Base-by-base conservation (phyloP, 1,140 invertebrate species). In the Zaprionus ornatus region DNA sequence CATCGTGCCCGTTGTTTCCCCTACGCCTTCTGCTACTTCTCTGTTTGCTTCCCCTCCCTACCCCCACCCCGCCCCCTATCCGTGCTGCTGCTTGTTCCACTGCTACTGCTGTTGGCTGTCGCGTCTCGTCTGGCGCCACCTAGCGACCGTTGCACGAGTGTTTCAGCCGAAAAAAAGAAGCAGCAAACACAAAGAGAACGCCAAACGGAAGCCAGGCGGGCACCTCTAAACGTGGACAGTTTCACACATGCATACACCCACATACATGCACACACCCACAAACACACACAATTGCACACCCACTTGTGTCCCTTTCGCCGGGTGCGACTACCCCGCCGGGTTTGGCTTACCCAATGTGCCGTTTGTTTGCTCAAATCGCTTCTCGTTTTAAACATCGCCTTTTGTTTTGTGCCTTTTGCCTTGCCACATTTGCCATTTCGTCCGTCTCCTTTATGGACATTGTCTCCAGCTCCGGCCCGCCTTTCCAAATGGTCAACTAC, bases 191-290 rank as follows among this genome's bases (percentile, higher is more conserved):
- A 54, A 71, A 61, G 19, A 3, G 19, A 69, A 59, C 35, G 23
- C 48, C 21, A 42, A 68, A 56, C 32, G 17, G 17, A 48, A 50
- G 29, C 12, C 23, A 80, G 74, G 72, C 75, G 56, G 66, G 83
- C 84, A 74, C 83, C 84, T 88, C 84, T 88, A 83, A 88, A 74
- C 82, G 80, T 80, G 84, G 67, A 77, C 71, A 79, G 83, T 70
- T 78, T 81, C 55, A 42, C 48, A 68, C 25, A 54, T 48, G 6
- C 50, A 63, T 59, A 71, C 60, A 60, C 9, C 21, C 45, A 54
- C 52, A 35, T 19, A 25, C 37, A 64, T 4, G 13, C 25, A 35
- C 21, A 45, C 59, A 23, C 37, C 52, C 45, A 59, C 50, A 12
- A 21, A 25, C 15, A 52, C 21, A 52, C 23, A 13, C 12, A 23